Conservation (phyloP, 2,888 invertebrate species). For the Rutpela maculata region DNA sequence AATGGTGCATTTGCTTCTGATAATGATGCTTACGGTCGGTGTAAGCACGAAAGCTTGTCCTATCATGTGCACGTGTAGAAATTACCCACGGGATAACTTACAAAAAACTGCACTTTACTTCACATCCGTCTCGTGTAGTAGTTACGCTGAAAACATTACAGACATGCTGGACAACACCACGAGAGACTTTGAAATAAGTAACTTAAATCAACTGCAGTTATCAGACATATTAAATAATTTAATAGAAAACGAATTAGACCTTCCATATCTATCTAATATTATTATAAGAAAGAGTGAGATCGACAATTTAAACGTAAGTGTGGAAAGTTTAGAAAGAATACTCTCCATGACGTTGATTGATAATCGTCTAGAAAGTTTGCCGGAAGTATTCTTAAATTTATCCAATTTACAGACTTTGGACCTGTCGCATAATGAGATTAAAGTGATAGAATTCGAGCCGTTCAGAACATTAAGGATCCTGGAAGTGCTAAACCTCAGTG, state of each 20-base stretch:
- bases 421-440: constrained; percentile 78
- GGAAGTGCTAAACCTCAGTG: constrained; percentile 81
- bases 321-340: constrained; percentile 53
- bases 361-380: constrained; percentile 59
- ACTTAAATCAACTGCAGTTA: constrained; percentile 52
- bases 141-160: constrained; percentile 52
- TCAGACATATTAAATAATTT: constrained; percentile 50
- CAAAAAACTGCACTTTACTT: constrained; percentile 53
- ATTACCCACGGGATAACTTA: constrained; percentile 58
- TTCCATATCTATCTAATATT: constrained; percentile 54
- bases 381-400: constrained; percentile 54
- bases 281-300: constrained; percentile 55
- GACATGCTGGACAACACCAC: constrained; percentile 56
- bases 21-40: constrained; percentile 66
- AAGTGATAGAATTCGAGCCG: constrained; percentile 75
- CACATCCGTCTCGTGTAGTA: constrained; percentile 53
- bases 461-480: constrained; percentile 78
- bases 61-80: constrained; percentile 66
- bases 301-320: constrained; percentile 50
- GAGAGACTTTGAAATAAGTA: constrained; percentile 53
- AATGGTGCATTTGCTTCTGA: constrained; percentile 67
- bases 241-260: constrained; percentile 41
- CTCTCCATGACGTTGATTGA: constrained; percentile 55
- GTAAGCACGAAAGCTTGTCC: constrained; percentile 66
- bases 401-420: constrained; percentile 77